Conservation (phyloP, 2,888 invertebrate genomes). For the Eurytoma adleriae region DNA sequence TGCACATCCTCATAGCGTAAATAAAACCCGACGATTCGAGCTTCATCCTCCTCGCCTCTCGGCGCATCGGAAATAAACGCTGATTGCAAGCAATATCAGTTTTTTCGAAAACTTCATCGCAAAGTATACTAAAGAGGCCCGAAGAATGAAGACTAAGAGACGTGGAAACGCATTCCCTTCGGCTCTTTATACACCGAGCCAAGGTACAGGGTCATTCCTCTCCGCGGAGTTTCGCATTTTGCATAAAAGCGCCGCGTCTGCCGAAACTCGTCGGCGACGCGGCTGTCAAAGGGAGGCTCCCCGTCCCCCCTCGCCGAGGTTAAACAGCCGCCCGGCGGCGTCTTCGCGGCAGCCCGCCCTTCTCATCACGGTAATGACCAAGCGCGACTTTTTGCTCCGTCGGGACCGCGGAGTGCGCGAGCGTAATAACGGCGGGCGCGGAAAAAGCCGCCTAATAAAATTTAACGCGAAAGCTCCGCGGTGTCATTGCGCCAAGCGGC, state of each 20-base stretch:
- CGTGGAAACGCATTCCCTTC: neutral
- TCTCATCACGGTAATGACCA: conserved; percentile 41
- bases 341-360: neutral
- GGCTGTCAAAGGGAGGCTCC: neutral
- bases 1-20: too few species aligned
- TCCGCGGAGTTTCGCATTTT: too few species aligned
- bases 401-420: neutral
- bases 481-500: conserved; percentile 14
- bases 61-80: too few species aligned
- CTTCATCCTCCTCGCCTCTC: too few species aligned
- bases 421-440: conserved; percentile 17
- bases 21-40: too few species aligned
- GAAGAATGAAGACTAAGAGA: too few species aligned
- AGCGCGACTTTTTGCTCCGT: neutral
- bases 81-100: too few species aligned
- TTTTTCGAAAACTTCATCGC: too few species aligned
- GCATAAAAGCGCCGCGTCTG: neutral
- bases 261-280: conserved; percentile 6
- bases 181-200: neutral
- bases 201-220: too few species aligned
- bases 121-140: too few species aligned
- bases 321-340: neutral
- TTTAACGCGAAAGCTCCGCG: conserved; percentile 25
- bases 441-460: conserved; percentile 52
- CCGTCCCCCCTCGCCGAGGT: neutral